phyloP scores from a whole-genome alignment of 2,113 vertebrate genomes.

The Mobula hypostoma region DNA sequence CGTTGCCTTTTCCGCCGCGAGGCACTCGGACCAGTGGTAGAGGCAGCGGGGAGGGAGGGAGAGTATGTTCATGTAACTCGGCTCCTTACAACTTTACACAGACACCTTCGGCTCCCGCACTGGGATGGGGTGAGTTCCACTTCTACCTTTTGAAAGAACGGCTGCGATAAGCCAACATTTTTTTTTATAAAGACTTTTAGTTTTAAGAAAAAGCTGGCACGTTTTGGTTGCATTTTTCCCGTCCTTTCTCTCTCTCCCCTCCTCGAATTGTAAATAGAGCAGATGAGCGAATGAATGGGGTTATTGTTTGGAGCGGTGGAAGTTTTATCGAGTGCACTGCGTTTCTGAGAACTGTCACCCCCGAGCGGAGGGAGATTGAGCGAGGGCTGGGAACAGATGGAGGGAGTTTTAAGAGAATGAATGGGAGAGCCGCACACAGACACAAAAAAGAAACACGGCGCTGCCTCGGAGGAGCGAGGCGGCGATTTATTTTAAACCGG shows the following conservation, averaged over 20 bases:
- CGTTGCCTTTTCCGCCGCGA: background rate
- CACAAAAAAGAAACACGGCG: background rate
- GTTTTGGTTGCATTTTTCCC: background rate
- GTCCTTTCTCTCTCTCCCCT: background rate
- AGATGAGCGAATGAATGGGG: constrained; percentile 29
- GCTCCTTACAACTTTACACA: background rate
- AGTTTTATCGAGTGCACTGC: background rate
- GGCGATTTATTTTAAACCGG: background rate
- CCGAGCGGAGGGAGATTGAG: background rate
- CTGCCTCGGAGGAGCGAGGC: background rate
- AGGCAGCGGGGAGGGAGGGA: background rate
- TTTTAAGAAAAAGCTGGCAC: background rate
- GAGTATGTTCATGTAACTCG: background rate
- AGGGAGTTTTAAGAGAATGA: background rate
- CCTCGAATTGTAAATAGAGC: background rate
- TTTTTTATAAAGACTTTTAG: too few relatives aligned
- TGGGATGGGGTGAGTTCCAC: constrained; percentile 11
- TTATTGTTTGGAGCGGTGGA: constrained; percentile 17
- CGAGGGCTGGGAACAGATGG: constrained; percentile 1
- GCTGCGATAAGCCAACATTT: background rate
- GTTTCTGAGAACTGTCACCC: background rate
- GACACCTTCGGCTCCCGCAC: background rate
- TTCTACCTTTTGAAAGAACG: background rate
- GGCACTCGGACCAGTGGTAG: background rate
- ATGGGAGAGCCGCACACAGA: background rate